phyloP scores from a whole-genome alignment of 2,797 vertebrate genomes.

The Sebastolobus alascanus region DNA sequence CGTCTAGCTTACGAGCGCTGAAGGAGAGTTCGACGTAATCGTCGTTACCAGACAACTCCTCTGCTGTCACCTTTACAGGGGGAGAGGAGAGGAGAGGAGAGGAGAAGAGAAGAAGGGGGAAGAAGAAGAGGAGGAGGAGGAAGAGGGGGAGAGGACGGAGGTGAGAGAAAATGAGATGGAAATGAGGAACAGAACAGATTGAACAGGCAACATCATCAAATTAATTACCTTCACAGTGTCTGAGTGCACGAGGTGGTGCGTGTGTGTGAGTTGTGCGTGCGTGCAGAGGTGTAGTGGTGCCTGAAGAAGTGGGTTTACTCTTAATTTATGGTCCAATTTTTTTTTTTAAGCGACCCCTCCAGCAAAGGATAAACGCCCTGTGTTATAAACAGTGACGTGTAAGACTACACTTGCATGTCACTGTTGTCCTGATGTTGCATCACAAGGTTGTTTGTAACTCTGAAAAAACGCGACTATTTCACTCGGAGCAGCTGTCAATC shows the following conservation, averaged over 20 bases:
- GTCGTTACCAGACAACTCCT: conserved; percentile 97
- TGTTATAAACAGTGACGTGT: neutral
- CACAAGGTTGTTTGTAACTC: neutral
- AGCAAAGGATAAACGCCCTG: neutral
- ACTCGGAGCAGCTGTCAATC: no score
- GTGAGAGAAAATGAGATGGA: conserved; percentile 69
- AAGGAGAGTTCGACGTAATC: conserved; percentile 98
- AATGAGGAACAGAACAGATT: conserved; percentile 66
- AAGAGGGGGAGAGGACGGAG: conserved; percentile 21
- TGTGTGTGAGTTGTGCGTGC: conserved; percentile 17
- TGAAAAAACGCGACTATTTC: neutral
- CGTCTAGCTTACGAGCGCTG: conserved; percentile 97
- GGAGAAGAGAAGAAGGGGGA: neutral
- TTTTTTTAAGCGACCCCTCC: neutral
- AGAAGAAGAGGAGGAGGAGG: neutral
- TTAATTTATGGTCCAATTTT: neutral
- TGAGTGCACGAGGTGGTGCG: conserved; percentile 27
- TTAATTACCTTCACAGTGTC: conserved; percentile 66
- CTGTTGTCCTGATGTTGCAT: neutral
- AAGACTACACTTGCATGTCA: neutral
- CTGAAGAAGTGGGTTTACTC: neutral
- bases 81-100: neutral
- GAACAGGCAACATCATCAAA: conserved; percentile 68
- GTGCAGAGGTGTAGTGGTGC: conserved; percentile 11
- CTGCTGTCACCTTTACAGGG: conserved; percentile 91